Conservation (phyloP, 2,888 invertebrate species). For the Rhynchonema sp. region DNA sequence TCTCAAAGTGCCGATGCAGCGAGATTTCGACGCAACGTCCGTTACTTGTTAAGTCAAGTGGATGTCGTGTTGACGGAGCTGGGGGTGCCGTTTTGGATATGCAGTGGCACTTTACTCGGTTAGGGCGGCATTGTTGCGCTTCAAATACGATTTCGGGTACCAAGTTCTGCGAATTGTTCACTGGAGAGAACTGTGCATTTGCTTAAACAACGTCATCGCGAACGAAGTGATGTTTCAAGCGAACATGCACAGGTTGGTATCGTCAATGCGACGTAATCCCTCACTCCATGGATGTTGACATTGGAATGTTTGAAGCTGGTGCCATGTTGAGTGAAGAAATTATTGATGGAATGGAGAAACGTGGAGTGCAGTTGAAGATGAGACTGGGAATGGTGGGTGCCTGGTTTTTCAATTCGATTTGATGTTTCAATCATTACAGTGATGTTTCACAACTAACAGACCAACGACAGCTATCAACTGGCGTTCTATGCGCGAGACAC, state of each 20-base stretch:
- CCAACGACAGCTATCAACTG: neutral
- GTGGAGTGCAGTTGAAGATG: neutral
- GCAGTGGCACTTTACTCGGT: too few species aligned
- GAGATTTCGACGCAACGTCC: too few species aligned
- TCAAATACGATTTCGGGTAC: too few species aligned
- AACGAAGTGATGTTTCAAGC: neutral
- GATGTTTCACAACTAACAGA: neutral
- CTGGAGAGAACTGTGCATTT: neutral
- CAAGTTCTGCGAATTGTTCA: too few species aligned
- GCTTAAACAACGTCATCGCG: neutral
- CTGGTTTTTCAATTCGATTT: neutral
- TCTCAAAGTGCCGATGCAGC: too few species aligned
- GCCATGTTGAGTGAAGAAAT: neutral
- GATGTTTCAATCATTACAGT: neutral
- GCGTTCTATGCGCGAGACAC: neutral
- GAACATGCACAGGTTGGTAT: slow-evolving; percentile 1
- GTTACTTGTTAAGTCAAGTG: too few species aligned
- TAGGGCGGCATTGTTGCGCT: too few species aligned
- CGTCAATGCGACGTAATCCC: neutral
- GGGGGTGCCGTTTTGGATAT: too few species aligned
- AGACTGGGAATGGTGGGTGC: neutral
- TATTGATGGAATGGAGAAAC: neutral
- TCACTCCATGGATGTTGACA: neutral
- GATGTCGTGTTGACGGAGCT: too few species aligned
- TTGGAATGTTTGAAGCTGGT: neutral